A percentile compares a stretch with the other conserved stretches of the same genome.
Evolutionary conservation across 1,140 invertebrate genomes (phyloP).

Genomic region (Drosophila kepulauana): DNA sequence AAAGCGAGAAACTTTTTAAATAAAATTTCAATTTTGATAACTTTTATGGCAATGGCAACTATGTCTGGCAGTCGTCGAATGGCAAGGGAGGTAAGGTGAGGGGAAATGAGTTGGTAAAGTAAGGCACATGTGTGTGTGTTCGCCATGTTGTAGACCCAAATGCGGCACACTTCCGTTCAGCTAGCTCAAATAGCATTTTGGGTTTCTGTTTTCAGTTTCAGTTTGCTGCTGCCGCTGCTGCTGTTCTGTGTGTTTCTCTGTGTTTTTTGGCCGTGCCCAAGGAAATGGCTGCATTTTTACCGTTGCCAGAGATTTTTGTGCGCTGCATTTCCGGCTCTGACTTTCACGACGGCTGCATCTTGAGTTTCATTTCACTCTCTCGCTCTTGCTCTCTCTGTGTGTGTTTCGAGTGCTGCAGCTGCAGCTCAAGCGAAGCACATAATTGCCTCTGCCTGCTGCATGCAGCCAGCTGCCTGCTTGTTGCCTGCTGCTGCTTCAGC

Average conservation of each 20-base stretch:
- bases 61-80: background rate
- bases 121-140: constrained; percentile 13
- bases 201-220: constrained; percentile 16
- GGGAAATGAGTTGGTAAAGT: background rate
- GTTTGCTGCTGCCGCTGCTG: background rate
- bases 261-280: constrained; percentile 26
- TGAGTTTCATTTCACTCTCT: constrained; percentile 24
- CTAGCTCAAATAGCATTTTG: constrained; percentile 35
- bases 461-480: constrained; percentile 6
- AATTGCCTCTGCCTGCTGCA: constrained; percentile 71
- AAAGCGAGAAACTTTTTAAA: constrained; percentile 60
- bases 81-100: background rate
- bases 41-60: constrained; percentile 58
- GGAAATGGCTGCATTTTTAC: constrained; percentile 65
- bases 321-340: constrained; percentile 73
- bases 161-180: constrained; percentile 41
- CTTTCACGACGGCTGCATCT: constrained; percentile 74
- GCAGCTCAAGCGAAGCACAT: constrained; percentile 80
- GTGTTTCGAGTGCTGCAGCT: constrained; percentile 34
- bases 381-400: background rate
- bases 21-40: constrained; percentile 79
- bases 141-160: constrained; percentile 21
- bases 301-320: constrained; percentile 59
- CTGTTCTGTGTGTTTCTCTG: constrained; percentile 1
- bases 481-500: constrained; percentile 27